A percentile compares a stretch with the other conserved stretches of the same genome.
Conservation (phyloP, 2,888 invertebrate species). For the Acanthococcus lagerstroemiae region DNA sequence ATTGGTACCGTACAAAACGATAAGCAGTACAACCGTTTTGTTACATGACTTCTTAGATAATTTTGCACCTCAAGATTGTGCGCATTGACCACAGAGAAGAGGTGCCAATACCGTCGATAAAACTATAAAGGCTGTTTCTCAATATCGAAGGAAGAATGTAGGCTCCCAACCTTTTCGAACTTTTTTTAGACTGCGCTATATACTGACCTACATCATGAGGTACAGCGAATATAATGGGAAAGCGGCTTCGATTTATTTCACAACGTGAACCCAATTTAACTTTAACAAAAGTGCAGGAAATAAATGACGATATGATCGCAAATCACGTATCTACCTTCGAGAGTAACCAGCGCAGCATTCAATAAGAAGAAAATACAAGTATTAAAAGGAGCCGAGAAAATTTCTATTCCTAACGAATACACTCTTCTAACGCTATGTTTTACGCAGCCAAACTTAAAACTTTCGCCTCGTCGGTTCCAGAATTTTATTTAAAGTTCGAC, state of each 20-base stretch:
- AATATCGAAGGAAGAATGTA: too few relatives aligned
- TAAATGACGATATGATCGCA: conserved; percentile 27
- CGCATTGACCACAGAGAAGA: too few relatives aligned
- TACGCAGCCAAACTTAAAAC: conserved; percentile 14
- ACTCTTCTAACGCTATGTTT: conserved; percentile 14
- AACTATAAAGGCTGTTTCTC: too few relatives aligned
- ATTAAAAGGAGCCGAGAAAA: conserved; percentile 18
- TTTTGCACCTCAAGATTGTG: too few relatives aligned
- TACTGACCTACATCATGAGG: too few relatives aligned
- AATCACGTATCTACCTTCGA: conserved; percentile 24
- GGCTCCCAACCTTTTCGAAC: too few relatives aligned
- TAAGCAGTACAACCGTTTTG: too few relatives aligned
- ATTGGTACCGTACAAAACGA: too few relatives aligned
- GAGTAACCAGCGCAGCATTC: conserved; percentile 26
- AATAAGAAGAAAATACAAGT: conserved; percentile 19
- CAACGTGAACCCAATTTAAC: conserved; percentile 26
- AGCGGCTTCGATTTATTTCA: conserved; percentile 23
- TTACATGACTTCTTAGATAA: too few relatives aligned
- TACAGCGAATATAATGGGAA: too few relatives aligned
- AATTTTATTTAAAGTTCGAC: conserved; percentile 22
- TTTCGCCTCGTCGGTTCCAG: conserved; percentile 16
- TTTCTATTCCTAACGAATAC: conserved; percentile 24
- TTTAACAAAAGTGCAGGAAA: conserved; percentile 26
- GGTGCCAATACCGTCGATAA: too few relatives aligned
- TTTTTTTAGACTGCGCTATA: too few relatives aligned